phyloP scores from a whole-genome alignment of 2,888 invertebrate genomes.

The Hirudinaria manillensis region DNA sequence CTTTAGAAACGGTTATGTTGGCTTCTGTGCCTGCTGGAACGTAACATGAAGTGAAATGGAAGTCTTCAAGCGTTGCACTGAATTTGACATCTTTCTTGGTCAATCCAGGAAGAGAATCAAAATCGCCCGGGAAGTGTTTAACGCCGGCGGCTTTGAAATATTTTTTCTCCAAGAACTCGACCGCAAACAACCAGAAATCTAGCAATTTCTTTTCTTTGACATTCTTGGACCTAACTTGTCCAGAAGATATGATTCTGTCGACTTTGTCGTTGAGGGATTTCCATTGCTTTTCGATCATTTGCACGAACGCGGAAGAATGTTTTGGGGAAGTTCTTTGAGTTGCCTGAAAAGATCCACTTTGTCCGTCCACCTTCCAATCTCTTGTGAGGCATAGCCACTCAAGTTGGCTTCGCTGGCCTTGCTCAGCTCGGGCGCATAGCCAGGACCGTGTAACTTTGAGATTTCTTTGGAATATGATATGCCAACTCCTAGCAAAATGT shows the following conservation, averaged over 20 bases:
- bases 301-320: conserved; percentile 1
- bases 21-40: conserved; percentile 29
- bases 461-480: conserved; percentile 13
- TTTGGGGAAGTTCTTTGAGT: conserved; percentile 17
- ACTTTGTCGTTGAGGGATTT: neutral
- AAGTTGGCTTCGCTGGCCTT: conserved; percentile 21
- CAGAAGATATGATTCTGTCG: neutral
- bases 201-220: neutral
- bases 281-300: conserved; percentile 8
- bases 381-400: neutral
- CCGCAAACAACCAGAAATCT: neutral
- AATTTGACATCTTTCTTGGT: conserved; percentile 32
- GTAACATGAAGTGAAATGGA: conserved; percentile 38
- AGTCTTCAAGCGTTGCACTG: conserved; percentile 32
- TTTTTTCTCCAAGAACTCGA: neutral
- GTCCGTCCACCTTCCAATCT: neutral
- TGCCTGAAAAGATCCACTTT: neutral
- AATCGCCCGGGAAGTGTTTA: conserved; percentile 41
- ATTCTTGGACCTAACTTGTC: neutral
- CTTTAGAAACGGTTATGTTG: neutral
- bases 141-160: conserved; percentile 37
- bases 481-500: conserved; percentile 29
- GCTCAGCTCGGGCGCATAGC: neutral
- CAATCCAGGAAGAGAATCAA: conserved; percentile 29
- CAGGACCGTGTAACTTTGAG: neutral